A percentile compares a stretch with the other conserved stretches of the same genome.
These are phyloP conservation scores for Chrysopa pallens DNA, from an alignment of 1,140 invertebrate species.

Conservation along the genomic window DNA sequence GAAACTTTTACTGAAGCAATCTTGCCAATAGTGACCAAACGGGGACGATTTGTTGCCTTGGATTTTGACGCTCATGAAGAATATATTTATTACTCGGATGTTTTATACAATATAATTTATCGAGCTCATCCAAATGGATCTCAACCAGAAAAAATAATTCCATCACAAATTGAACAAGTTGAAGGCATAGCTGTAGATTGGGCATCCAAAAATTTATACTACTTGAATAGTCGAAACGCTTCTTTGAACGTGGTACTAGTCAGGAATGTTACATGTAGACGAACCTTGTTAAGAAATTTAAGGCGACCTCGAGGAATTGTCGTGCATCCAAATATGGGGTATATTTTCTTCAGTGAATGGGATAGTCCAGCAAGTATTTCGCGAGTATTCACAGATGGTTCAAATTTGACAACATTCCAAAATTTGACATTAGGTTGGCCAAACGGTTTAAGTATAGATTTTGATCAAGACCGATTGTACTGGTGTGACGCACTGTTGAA, in stretches of 20 bases:
- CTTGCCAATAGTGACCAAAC: conserved; percentile 67
- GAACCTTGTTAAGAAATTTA: conserved; percentile 72
- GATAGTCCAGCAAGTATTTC: conserved; percentile 92
- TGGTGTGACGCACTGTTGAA: conserved; percentile 92
- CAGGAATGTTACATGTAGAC: conserved; percentile 61
- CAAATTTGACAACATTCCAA: conserved; percentile 69
- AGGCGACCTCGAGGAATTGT: conserved; percentile 89
- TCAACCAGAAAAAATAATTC: conserved; percentile 75
- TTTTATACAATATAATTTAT: conserved; percentile 92
- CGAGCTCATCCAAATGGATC: conserved; percentile 77
- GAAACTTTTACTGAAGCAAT: conserved; percentile 91
- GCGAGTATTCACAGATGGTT: conserved; percentile 74
- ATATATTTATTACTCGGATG: conserved; percentile 93
- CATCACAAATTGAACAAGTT: conserved; percentile 92
- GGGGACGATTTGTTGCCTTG: conserved; percentile 89
- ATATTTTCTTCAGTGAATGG: conserved; percentile 91
- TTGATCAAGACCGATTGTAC: conserved; percentile 67
- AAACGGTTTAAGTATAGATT: conserved; percentile 88
- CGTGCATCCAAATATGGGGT: conserved; percentile 88
- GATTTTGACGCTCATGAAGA: conserved; percentile 87
- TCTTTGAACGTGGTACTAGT: conserved; percentile 87
- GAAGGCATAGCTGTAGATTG: conserved; percentile 95
- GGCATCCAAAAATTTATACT: conserved; percentile 94
- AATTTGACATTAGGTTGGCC: conserved; percentile 92
- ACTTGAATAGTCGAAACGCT: conserved; percentile 91